A percentile compares a stretch with the other conserved stretches of the same genome.
Conservation (phyloP, 2,888 invertebrate species). For the Noctuana brunneofusca region DNA sequence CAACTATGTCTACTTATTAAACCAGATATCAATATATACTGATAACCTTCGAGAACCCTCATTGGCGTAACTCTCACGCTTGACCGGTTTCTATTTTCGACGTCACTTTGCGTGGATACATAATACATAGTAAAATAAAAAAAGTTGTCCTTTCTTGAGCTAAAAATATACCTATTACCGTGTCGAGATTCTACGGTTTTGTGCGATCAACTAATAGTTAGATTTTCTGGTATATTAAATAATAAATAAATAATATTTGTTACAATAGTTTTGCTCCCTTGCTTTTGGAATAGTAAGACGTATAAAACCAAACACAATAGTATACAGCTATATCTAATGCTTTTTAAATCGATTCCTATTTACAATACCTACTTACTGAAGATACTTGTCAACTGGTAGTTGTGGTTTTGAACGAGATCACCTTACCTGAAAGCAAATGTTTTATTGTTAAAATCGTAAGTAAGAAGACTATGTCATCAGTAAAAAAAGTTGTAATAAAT, state of each 20-base stretch:
- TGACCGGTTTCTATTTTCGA: conserved; percentile 14
- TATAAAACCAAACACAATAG: too few species aligned
- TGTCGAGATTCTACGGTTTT: conserved; percentile 25
- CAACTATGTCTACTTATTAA: too few species aligned
- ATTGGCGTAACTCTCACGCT: not conserved
- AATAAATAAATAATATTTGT: not conserved
- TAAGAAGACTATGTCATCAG: too few species aligned
- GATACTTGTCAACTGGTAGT: not conserved
- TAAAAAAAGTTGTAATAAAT: too few species aligned
- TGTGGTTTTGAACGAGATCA: not conserved
- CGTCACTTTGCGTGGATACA: not conserved
- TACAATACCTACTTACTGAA: not conserved
- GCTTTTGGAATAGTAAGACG: not conserved
- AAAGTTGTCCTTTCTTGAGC: conserved; percentile 5
- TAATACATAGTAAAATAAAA: not conserved
- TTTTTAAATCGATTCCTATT: too few species aligned
- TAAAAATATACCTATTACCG: conserved; percentile 26
- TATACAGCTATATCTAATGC: too few species aligned
- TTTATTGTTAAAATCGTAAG: too few species aligned
- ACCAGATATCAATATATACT: too few species aligned
- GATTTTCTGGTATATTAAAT: not conserved
- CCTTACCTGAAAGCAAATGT: not conserved
- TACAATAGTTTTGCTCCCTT: not conserved
- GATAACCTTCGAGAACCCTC: conserved; percentile 17
- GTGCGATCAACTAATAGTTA: conserved; percentile 8